Conservation (phyloP, 2,888 invertebrate species). For the Diploptera punctata region DNA sequence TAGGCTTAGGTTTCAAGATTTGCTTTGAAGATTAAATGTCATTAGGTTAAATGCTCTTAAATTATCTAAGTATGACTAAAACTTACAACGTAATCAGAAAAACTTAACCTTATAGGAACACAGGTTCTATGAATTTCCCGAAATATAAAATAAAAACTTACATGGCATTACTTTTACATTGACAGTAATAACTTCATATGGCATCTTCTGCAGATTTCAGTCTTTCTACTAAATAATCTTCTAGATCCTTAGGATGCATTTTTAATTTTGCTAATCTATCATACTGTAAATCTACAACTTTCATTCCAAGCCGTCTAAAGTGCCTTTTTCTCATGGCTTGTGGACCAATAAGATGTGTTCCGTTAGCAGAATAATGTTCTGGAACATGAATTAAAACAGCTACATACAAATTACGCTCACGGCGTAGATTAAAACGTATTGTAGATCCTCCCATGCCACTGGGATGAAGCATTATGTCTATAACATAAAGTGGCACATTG, state of each 20-base stretch:
- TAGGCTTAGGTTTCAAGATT: too few species aligned
- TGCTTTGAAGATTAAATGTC: too few species aligned
- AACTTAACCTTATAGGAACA: too few species aligned
- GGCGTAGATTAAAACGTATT: conserved; percentile 58
- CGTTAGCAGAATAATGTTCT: conserved; percentile 68
- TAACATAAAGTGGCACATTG: conserved; percentile 63
- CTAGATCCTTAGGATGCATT: conserved; percentile 58
- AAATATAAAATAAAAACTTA: too few species aligned
- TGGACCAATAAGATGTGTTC: conserved; percentile 64
- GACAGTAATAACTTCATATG: not conserved
- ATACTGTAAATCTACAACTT: conserved; percentile 66
- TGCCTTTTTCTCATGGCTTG: conserved; percentile 69
- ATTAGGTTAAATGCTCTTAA: too few species aligned
- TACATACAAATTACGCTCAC: conserved; percentile 57
- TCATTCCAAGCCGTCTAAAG: conserved; percentile 67
- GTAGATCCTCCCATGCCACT: conserved; percentile 51
- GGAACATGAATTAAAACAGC: conserved; percentile 69
- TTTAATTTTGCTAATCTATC: conserved; percentile 59
- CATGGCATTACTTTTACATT: conserved; percentile 26
- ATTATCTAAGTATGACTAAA: too few species aligned
- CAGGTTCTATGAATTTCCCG: too few species aligned
- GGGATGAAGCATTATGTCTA: conserved; percentile 67
- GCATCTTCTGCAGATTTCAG: conserved; percentile 54
- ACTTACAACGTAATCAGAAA: too few species aligned
- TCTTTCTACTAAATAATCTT: conserved; percentile 60